Conservation (phyloP, 2,888 invertebrate species). For the Dioctria linearis region DNA sequence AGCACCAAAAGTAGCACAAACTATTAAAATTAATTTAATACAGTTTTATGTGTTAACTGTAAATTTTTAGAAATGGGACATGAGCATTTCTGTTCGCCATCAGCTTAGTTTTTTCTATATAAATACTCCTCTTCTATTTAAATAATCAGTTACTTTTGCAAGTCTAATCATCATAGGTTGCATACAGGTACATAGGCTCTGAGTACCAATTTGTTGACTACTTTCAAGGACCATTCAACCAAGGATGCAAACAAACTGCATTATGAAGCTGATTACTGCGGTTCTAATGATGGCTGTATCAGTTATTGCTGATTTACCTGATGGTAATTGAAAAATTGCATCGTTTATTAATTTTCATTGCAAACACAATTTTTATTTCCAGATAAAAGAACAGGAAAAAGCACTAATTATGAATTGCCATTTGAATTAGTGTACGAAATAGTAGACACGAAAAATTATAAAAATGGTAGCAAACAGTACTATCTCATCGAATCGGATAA, state of each 20-base stretch:
- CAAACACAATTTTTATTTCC: neutral
- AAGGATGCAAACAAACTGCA: no score
- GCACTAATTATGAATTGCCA: neutral
- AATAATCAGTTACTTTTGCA: constrained; percentile 2
- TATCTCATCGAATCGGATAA: neutral
- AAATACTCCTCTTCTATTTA: constrained; percentile 20
- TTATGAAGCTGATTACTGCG: neutral
- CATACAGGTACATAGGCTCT: neutral
- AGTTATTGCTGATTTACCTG: neutral
- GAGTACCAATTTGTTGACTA: no score
- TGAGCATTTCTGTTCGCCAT: no score
- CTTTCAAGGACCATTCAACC: no score
- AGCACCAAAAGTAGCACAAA: no score
- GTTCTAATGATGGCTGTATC: neutral
- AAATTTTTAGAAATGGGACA: no score
- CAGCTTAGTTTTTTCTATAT: constrained; percentile 24
- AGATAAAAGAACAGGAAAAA: neutral
- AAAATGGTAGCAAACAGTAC: neutral
- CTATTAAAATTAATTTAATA: no score
- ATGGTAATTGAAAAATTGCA: neutral
- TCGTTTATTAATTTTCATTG: no score
- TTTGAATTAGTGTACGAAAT: neutral
- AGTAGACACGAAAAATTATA: neutral
- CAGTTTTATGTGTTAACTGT: no score
- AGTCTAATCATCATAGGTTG: neutral